Evolutionary conservation across 2,888 invertebrate species (phyloP).

Genomic region (Trachelus stipa): DNA sequence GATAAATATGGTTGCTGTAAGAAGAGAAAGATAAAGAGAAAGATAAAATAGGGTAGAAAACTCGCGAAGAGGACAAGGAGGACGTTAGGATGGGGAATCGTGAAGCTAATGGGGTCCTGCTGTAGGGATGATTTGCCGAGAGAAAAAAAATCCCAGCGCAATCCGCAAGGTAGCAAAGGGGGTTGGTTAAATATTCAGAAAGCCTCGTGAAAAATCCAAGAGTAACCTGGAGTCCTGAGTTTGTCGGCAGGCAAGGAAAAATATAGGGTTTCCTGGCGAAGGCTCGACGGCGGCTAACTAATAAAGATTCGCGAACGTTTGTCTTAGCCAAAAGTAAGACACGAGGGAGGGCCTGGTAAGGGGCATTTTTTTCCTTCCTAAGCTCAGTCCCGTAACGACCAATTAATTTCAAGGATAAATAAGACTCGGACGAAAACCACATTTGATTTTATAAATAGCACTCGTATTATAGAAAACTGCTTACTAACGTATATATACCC

Average conservation of each 20-base stretch:
- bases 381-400: background rate
- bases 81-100: background rate
- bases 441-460: background rate
- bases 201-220: background rate
- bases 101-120: background rate
- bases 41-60: background rate
- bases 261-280: background rate
- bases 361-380: background rate
- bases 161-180: background rate
- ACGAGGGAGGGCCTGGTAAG: background rate
- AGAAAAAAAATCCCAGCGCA: background rate
- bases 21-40: background rate
- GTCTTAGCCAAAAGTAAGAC: background rate
- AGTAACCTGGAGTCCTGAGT: background rate
- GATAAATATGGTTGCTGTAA: background rate
- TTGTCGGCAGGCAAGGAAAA: background rate
- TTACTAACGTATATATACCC: background rate
- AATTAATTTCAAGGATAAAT: background rate
- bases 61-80: background rate
- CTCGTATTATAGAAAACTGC: background rate
- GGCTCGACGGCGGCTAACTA: background rate
- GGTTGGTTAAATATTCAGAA: background rate
- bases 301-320: background rate
- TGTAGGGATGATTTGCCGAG: background rate
- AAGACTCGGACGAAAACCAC: background rate